Conservation (phyloP, 1,140 invertebrate genomes). For the Neotoxoptera formosana region DNA sequence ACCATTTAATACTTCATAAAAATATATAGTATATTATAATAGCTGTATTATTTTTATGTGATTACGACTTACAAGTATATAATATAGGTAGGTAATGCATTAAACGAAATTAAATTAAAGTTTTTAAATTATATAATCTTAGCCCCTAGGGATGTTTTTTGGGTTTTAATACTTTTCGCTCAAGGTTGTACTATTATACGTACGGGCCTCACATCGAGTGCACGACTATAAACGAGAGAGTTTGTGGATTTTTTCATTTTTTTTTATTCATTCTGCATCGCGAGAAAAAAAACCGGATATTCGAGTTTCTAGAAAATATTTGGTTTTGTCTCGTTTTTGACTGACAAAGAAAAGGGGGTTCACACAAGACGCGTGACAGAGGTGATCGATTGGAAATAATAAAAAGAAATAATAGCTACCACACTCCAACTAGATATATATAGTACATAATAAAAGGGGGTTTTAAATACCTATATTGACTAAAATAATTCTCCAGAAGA, state of each 20-base stretch:
- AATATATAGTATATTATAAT: neutral
- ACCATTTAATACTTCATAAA: neutral
- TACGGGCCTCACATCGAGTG: neutral
- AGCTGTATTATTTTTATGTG: neutral
- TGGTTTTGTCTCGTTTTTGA: neutral
- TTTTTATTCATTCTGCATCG: neutral
- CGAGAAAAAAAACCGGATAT: slow-evolving; percentile 13
- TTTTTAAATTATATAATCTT: slow-evolving; percentile 33
- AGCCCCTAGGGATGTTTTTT: neutral
- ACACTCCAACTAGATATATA: neutral
- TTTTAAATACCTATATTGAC: neutral
- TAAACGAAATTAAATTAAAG: neutral
- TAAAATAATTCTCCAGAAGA: neutral
- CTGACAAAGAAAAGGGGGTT: neutral
- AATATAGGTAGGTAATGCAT: neutral
- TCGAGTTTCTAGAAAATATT: slow-evolving; percentile 29
- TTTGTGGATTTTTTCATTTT: slow-evolving; percentile 12
- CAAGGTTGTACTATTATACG: neutral
- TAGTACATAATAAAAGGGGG: neutral
- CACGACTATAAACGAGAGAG: neutral
- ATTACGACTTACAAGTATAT: neutral
- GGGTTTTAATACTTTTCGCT: neutral
- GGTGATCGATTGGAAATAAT: slow-evolving; percentile 43
- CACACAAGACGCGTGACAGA: neutral
- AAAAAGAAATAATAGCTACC: neutral